phyloP scores from a whole-genome alignment of 2,797 vertebrate genomes.

The Dallia pectoralis region DNA sequence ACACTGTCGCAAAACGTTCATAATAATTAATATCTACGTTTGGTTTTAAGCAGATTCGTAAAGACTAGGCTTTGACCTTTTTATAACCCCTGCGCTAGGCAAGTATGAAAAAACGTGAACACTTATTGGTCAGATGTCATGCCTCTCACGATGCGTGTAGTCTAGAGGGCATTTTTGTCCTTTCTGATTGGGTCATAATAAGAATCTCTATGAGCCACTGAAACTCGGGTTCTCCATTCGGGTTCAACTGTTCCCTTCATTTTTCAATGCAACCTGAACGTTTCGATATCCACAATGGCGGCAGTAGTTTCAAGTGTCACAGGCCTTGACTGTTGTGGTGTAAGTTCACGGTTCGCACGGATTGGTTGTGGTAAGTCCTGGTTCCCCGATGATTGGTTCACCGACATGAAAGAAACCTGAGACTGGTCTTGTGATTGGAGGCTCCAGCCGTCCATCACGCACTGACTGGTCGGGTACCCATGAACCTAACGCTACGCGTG shows the following conservation, averaged over 20 bases:
- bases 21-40: neutral
- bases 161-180: slow-evolving; percentile 44
- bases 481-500: slow-evolving; percentile 46
- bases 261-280: slow-evolving; percentile 35
- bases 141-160: slow-evolving; percentile 53
- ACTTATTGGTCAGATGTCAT: slow-evolving; percentile 38
- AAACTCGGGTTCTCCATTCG: slow-evolving; percentile 65
- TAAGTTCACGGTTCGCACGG: slow-evolving; percentile 13
- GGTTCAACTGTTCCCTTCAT: slow-evolving; percentile 50
- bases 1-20: neutral
- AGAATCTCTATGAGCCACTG: slow-evolving; percentile 45
- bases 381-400: slow-evolving; percentile 49
- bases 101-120: neutral
- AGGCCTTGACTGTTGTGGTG: slow-evolving; percentile 40
- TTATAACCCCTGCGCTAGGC: neutral
- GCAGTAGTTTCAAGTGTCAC: slow-evolving; percentile 46
- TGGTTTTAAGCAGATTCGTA: neutral
- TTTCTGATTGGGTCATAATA: slow-evolving; percentile 58
- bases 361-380: no score
- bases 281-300: slow-evolving; percentile 53
- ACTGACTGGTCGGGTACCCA: slow-evolving; percentile 48
- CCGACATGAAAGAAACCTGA: slow-evolving; percentile 13
- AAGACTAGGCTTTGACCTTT: slow-evolving; percentile 2
- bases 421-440: slow-evolving; percentile 47
- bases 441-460: slow-evolving; percentile 34